A percentile compares a stretch with the other conserved stretches of the same genome.
Conservation (phyloP, 2,113 vertebrate genomes). For the Chlorodrepanis virens region DNA sequence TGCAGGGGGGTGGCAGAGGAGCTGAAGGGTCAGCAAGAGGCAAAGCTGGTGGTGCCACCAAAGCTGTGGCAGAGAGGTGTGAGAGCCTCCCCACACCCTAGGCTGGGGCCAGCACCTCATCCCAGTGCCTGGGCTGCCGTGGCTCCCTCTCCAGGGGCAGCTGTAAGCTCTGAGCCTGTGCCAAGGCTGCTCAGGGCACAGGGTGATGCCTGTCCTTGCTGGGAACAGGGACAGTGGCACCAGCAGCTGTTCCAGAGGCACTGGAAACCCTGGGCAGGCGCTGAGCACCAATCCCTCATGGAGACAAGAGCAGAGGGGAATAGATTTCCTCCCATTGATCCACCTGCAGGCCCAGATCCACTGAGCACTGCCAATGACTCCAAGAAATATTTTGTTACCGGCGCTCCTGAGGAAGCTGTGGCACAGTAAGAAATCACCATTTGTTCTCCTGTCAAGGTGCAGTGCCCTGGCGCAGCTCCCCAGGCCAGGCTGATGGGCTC, state of each 20-base stretch:
- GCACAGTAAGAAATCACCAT: neutral
- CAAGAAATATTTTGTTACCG: neutral
- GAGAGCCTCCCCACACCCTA: fast-evolving
- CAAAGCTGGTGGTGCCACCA: neutral
- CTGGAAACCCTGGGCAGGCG: neutral
- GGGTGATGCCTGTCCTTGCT: neutral
- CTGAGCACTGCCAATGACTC: neutral
- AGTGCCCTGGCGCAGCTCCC: neutral
- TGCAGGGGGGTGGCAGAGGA: fast-evolving
- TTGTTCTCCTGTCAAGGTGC: neutral
- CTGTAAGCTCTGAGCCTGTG: neutral
- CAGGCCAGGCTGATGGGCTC: neutral
- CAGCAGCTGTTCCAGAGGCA: conserved; percentile 5
- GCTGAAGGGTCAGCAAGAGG: neutral
- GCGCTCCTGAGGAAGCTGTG: neutral
- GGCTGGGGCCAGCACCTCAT: neutral
- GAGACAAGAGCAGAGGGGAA: neutral
- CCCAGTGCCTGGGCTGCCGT: neutral
- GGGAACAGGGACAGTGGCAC: neutral
- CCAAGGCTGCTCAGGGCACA: neutral
- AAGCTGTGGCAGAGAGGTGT: neutral
- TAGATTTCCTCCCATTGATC: conserved; percentile 1
- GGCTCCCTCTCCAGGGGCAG: too few relatives aligned
- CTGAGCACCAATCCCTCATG: neutral
- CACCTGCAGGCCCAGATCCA: neutral